A percentile compares a stretch with the other conserved stretches of the same genome.
These are phyloP conservation scores for Auanema freiburgensis DNA, from an alignment of 2,888 invertebrate species.

Conservation along the genomic window DNA sequence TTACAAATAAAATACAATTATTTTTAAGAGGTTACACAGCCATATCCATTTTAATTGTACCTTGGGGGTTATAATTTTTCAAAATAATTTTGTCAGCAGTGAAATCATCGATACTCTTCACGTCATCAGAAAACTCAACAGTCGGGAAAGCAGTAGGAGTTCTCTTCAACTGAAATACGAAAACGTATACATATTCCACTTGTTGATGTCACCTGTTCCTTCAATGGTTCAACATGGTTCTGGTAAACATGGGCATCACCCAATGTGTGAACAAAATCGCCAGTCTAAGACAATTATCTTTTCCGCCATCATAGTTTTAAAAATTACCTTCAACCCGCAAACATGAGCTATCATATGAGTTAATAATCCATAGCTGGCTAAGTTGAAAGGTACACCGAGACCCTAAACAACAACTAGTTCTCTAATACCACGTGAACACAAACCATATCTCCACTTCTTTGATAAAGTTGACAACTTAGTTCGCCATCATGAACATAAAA, in stretches of 20 bases:
- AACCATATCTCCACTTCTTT: conserved; percentile 95
- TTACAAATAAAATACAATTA: no score
- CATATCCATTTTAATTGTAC: conserved; percentile 90
- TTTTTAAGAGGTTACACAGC: conserved; percentile 70
- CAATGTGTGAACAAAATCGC: conserved; percentile 88
- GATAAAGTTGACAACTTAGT: conserved; percentile 88
- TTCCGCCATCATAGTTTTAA: neutral
- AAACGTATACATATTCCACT: neutral
- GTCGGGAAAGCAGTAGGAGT: conserved; percentile 76
- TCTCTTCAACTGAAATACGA: conserved; percentile 71
- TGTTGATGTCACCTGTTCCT: conserved; percentile 72
- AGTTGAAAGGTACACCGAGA: conserved; percentile 96
- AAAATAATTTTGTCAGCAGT: conserved; percentile 81
- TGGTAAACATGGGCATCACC: conserved; percentile 93
- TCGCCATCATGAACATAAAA: conserved; percentile 84
- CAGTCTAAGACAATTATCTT: conserved; percentile 72
- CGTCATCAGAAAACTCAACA: conserved; percentile 75
- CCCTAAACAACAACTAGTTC: conserved; percentile 64
- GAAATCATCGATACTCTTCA: conserved; percentile 84
- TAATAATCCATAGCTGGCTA: conserved; percentile 90
- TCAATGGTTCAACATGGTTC: conserved; percentile 83
- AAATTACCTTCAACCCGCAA: conserved; percentile 79
- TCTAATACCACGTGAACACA: neutral
- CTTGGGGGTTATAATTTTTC: conserved; percentile 82
- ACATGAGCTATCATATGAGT: conserved; percentile 95